These are phyloP conservation scores for Chaenogobius annularis DNA, from an alignment of 2,113 vertebrate species.

Conservation along the genomic window DNA sequence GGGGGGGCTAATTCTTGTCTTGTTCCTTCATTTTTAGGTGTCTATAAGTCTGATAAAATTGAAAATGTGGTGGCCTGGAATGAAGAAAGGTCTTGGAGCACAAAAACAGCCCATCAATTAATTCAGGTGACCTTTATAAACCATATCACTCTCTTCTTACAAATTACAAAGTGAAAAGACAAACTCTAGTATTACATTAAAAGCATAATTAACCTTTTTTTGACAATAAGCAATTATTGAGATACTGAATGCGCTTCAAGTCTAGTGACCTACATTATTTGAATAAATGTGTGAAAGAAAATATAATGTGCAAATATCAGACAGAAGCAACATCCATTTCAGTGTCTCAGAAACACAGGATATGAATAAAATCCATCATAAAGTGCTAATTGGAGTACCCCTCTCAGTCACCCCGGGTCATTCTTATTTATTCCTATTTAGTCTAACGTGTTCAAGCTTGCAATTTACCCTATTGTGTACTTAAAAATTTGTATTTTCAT, in stretches of 20 bases:
- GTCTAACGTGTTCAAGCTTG: neutral
- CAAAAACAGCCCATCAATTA: neutral
- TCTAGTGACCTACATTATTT: neutral
- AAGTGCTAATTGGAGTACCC: neutral
- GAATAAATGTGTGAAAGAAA: neutral
- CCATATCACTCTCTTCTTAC: neutral
- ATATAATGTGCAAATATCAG: neutral
- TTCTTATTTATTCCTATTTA: conserved; percentile 11
- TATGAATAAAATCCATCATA: neutral
- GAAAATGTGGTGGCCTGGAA: neutral
- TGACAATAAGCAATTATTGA: neutral
- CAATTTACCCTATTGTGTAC: neutral
- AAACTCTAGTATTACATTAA: neutral
- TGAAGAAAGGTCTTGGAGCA: neutral
- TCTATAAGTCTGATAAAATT: neutral
- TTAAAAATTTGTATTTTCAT: neutral
- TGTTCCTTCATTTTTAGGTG: neutral
- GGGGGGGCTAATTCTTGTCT: neutral
- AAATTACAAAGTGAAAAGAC: neutral
- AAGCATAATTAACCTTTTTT: neutral
- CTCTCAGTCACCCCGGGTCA: neutral
- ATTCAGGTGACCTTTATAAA: conserved; percentile 4
- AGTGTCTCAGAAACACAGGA: too few species aligned
- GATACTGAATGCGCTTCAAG: neutral
- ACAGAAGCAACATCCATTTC: too few species aligned